Base-by-base conservation (phyloP, 2,888 invertebrate species). In the Andrena flavipes region DNA sequence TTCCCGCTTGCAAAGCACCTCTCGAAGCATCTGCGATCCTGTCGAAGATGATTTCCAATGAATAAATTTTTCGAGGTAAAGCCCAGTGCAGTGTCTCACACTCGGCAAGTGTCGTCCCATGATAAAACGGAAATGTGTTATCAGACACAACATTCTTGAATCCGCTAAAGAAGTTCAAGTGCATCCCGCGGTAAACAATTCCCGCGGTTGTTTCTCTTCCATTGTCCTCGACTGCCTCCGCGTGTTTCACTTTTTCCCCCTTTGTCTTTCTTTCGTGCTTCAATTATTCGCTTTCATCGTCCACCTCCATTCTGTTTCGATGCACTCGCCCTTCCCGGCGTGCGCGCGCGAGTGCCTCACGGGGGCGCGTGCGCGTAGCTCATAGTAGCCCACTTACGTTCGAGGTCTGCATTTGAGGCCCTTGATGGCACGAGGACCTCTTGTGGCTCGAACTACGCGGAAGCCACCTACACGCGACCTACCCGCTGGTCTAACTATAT, bases 401-500 rank as follows among this genome's bases (percentile, higher is more conserved):
- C 65, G 79, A 80, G 78, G 74, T 64, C 83, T 80, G 84, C 76
- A 67, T 78, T 88, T 84, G 83, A 87, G 76, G 69, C 81, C 81
- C 86, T 87, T 80, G 71, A 80, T 67, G 73, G 60, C 70, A 79
- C 59, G 76, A 88, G 82, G 65, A 79, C 75, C 87, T 76, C 85
- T 87, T 62, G 64, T 65, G 62, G 51, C 64, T 70, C 62, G 78
- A 76, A 82, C 68, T 76, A 68, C 78, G 33, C 29, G 72, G 73
- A 73, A 71, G 60, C 75, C 64, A 49, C 62, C 56, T 68, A 70
- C 82, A 16, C 30, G 20, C 67, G 62, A 74, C 59, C 35, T 67
- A 42, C 64, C 64, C 33, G 30, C 23, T 7, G 76, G 20, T 71
- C 67, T 48, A 49, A 65, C 75, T 67, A 42, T 71, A 80, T 84